These are phyloP conservation scores for Channallabes apus DNA, from an alignment of 2,797 vertebrate species.

Conservation along the genomic window DNA sequence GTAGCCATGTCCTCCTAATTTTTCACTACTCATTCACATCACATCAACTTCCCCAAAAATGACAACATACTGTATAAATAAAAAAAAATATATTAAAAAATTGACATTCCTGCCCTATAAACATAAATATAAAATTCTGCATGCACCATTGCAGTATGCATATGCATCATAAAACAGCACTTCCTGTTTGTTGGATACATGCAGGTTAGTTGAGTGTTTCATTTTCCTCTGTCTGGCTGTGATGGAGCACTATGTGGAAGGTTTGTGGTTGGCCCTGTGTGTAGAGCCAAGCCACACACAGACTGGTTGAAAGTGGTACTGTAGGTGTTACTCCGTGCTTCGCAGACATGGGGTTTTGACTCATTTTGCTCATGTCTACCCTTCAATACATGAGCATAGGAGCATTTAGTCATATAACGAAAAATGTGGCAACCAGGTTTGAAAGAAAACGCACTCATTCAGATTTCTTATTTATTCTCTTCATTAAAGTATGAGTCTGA, in stretches of 20 bases:
- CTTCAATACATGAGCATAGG: slow-evolving; percentile 12
- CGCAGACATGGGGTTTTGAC: slow-evolving; percentile 26
- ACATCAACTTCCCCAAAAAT: background rate
- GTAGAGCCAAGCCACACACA: slow-evolving; percentile 35
- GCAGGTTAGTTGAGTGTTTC: slow-evolving; percentile 10
- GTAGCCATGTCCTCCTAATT: slow-evolving; percentile 24
- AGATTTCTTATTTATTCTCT: background rate
- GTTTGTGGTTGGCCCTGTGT: slow-evolving; percentile 28
- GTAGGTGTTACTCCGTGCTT: slow-evolving; percentile 33
- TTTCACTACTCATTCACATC: background rate
- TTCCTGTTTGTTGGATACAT: slow-evolving; percentile 40
- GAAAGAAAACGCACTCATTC: slow-evolving; percentile 27
- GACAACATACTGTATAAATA: background rate
- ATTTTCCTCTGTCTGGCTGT: slow-evolving; percentile 33
- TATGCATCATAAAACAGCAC: slow-evolving; percentile 7
- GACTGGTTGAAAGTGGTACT: slow-evolving; percentile 27
- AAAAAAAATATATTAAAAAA: too few species aligned
- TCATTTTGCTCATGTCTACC: slow-evolving; percentile 22
- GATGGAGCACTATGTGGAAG: slow-evolving; percentile 31
- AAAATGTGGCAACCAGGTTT: slow-evolving; percentile 18
- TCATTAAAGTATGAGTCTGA: slow-evolving; percentile 4
- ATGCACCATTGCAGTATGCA: slow-evolving; percentile 25
- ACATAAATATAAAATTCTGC: background rate
- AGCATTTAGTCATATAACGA: slow-evolving; percentile 21
- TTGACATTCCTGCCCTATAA: background rate